Conservation (phyloP, 1,140 invertebrate genomes). For the Melitaea cinxia region DNA sequence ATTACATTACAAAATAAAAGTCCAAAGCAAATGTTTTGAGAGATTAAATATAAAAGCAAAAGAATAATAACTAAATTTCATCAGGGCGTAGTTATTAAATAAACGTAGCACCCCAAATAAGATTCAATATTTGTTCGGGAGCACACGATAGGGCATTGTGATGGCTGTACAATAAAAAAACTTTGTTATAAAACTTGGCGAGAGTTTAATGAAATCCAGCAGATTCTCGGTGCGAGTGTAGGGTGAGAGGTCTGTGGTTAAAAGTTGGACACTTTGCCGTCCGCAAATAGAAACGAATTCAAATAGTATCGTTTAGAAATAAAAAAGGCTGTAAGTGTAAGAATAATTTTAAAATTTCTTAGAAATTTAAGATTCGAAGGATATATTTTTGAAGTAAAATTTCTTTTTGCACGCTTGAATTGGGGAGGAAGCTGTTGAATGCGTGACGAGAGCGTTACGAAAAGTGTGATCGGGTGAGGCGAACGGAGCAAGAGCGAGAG, state of each 20-base stretch:
- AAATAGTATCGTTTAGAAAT: slow-evolving; percentile 1
- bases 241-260: slow-evolving; percentile 10
- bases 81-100: neutral
- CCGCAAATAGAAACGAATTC: neutral
- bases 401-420: no score
- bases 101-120: neutral
- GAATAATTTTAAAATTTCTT: no score
- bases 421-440: no score
- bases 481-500: no score
- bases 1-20: no score
- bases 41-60: no score
- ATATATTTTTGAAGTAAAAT: no score
- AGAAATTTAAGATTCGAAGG: no score
- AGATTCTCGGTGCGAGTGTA: slow-evolving; percentile 15
- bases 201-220: slow-evolving; percentile 25
- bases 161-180: slow-evolving; percentile 19
- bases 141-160: slow-evolving; percentile 3
- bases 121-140: neutral
- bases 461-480: no score
- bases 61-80: no score
- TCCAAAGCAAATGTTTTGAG: no score
- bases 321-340: neutral
- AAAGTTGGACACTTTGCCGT: slow-evolving; percentile 15
- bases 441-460: no score
- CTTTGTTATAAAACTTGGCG: slow-evolving; percentile 13